Percentiles rank a stretch among this genome's conserved stretches.
Conservation (phyloP, 2,113 vertebrate species). For the Erinaceus europaeus region DNA sequence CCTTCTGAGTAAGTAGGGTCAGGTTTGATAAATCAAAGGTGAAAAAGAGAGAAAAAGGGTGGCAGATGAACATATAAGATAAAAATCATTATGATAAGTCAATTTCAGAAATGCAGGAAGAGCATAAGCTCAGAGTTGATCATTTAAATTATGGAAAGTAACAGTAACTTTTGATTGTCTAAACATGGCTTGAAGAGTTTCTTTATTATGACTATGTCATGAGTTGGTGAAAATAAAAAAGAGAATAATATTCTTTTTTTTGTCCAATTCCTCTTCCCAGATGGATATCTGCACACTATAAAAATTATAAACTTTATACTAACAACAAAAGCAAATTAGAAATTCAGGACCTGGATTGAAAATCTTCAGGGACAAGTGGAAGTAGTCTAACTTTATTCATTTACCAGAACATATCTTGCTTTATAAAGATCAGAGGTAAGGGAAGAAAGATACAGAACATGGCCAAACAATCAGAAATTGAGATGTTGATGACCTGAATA, state of each 20-base stretch:
- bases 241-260: not conserved
- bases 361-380: not conserved
- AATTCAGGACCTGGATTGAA: not conserved
- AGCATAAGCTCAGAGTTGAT: not conserved
- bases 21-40: not conserved
- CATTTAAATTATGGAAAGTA: not conserved
- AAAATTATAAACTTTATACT: not conserved
- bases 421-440: not conserved
- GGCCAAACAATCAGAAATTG: not conserved
- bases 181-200: not conserved
- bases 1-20: not conserved
- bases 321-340: not conserved
- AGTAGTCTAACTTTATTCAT: not conserved
- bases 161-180: not conserved
- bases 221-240: rapidly evolving
- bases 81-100: not conserved
- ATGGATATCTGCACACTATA: not conserved
- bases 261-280: not conserved
- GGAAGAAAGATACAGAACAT: not conserved
- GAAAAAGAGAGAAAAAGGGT: not conserved
- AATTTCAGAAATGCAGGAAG: not conserved
- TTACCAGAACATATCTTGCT: not conserved
- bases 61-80: not conserved
- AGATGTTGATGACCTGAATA: not conserved
- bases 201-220: not conserved